Evolutionary conservation across 1,140 invertebrate genomes (phyloP).

Genomic region (Zaprionus gabonicus): DNA sequence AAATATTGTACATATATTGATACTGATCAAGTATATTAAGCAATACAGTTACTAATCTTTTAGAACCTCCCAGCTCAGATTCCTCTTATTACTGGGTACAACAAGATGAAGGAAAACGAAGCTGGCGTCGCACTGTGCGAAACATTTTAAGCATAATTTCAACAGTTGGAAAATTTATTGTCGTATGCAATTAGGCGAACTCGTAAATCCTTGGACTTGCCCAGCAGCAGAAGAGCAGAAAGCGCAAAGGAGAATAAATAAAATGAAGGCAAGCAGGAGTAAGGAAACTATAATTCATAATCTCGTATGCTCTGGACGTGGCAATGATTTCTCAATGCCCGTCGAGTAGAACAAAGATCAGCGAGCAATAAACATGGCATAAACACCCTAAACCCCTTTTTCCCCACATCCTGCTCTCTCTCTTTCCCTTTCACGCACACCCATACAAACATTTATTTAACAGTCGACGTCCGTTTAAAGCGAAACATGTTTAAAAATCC

Average conservation of each 20-base stretch:
- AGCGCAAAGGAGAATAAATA: constrained; percentile 59
- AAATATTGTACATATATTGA: too few relatives aligned
- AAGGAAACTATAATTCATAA: constrained; percentile 79
- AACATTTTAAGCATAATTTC: constrained; percentile 73
- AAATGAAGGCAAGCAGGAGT: constrained; percentile 60
- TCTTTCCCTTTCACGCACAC: not conserved
- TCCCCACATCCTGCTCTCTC: not conserved
- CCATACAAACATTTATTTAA: constrained; percentile 14
- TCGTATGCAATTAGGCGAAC: constrained; percentile 72
- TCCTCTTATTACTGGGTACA: not conserved
- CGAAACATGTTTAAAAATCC: constrained; percentile 75
- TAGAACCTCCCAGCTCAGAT: not conserved
- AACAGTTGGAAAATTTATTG: constrained; percentile 75
- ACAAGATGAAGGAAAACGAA: constrained; percentile 6
- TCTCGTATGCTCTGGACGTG: constrained; percentile 60
- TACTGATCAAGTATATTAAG: not conserved
- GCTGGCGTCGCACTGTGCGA: constrained; percentile 20
- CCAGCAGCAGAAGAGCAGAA: constrained; percentile 43
- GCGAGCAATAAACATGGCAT: constrained; percentile 58
- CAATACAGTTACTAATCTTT: not conserved
- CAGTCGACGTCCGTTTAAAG: constrained; percentile 60
- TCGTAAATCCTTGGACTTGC: constrained; percentile 70
- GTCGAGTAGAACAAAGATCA: constrained; percentile 54
- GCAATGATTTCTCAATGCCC: constrained; percentile 60
- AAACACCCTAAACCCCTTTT: constrained; percentile 24